Evolutionary conservation across 2,113 vertebrate genomes (phyloP).

Genomic region (Oreotrochilus melanogaster): DNA sequence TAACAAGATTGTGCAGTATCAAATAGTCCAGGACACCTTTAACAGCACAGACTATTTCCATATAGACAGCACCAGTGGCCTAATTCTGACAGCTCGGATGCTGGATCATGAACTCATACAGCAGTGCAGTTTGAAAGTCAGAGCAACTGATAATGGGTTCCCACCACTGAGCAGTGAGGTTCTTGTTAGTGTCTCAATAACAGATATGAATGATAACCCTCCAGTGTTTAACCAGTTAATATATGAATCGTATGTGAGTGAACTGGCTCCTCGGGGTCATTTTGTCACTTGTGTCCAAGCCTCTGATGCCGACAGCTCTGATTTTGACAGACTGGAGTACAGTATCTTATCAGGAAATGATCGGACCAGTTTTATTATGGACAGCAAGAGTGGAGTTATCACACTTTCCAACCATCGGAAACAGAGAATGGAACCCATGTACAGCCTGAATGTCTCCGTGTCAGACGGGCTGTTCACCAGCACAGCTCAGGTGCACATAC

Average conservation of each 20-base stretch:
- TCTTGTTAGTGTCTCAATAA: constrained; percentile 87
- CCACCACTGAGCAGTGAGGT: constrained; percentile 91
- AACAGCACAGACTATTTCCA: constrained; percentile 97
- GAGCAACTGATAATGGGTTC: constrained; percentile 92
- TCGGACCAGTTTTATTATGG: constrained; percentile 89
- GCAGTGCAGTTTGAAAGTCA: constrained; percentile 87
- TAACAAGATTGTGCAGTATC: constrained; percentile 90
- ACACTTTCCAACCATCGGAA: constrained; percentile 89
- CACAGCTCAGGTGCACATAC: constrained; percentile 93
- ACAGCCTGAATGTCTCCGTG: constrained; percentile 94
- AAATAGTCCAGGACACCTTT: constrained; percentile 90
- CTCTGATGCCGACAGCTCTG: constrained; percentile 92
- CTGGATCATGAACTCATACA: constrained; percentile 92
- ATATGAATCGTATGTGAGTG: constrained; percentile 94
- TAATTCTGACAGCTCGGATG: constrained; percentile 93
- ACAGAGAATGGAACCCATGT: constrained; percentile 90
- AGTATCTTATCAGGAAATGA: constrained; percentile 95
- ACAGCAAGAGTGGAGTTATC: constrained; percentile 88
- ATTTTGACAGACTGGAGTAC: constrained; percentile 89
- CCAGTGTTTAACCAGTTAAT: constrained; percentile 95
- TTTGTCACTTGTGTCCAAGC: constrained; percentile 96
- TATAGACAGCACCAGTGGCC: constrained; percentile 93
- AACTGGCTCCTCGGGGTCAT: constrained; percentile 92
- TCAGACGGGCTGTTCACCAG: constrained; percentile 95
- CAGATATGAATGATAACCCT: constrained; percentile 94